A percentile compares a stretch with the other conserved stretches of the same genome.
These are phyloP conservation scores for Watsonalla binaria DNA, from an alignment of 2,888 invertebrate genomes.

Conservation along the genomic window DNA sequence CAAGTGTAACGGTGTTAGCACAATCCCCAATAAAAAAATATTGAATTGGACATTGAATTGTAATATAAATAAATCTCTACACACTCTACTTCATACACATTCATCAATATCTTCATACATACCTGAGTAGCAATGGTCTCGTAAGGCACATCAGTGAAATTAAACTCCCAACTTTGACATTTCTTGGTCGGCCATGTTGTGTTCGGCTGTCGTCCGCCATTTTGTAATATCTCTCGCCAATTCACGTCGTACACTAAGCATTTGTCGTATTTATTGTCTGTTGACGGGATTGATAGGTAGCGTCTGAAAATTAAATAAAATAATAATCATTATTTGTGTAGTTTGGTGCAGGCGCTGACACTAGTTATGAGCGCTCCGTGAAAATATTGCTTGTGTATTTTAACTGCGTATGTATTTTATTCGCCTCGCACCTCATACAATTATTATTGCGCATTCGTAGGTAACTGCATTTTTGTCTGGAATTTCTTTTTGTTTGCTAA, in stretches of 20 bases:
- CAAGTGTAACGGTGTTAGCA: too few relatives aligned
- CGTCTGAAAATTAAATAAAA: slow-evolving; percentile 42
- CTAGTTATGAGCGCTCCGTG: not conserved
- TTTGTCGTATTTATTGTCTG: slow-evolving; percentile 39
- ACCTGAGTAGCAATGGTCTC: slow-evolving; percentile 66
- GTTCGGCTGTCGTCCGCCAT: slow-evolving; percentile 38
- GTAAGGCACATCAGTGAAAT: slow-evolving; percentile 64
- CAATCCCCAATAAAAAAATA: too few relatives aligned
- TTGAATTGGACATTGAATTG: too few relatives aligned
- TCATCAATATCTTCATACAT: not conserved
- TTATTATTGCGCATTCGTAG: too few relatives aligned
- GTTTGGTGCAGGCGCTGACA: not conserved
- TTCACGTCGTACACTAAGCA: slow-evolving; percentile 59
- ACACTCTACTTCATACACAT: too few relatives aligned
- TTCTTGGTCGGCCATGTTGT: slow-evolving; percentile 52
- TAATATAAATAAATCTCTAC: too few relatives aligned
- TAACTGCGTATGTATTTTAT: too few relatives aligned
- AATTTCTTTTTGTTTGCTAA: too few relatives aligned
- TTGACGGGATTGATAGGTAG: slow-evolving; percentile 52
- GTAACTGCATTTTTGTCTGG: too few relatives aligned
- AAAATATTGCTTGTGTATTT: too few relatives aligned
- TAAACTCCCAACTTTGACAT: slow-evolving; percentile 61
- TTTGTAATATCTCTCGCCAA: slow-evolving; percentile 44
- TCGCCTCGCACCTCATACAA: too few relatives aligned
- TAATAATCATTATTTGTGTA: too few relatives aligned